Evolutionary conservation across 92 coral and sea anemone genomes (phyloP).

Genomic region (Ricordea florida): DNA sequence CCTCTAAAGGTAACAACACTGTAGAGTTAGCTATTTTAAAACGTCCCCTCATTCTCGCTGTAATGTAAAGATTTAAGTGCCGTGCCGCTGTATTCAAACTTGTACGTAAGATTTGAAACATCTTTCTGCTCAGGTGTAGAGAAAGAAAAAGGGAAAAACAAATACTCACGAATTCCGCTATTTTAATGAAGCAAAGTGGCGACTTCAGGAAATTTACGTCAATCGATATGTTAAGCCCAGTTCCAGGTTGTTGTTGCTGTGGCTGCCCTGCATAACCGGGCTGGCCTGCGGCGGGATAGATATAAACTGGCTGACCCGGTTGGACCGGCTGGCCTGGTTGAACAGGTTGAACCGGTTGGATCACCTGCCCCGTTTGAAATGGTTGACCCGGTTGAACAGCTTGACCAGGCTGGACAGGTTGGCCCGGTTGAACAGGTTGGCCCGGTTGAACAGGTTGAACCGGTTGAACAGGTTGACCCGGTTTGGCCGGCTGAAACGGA

Average conservation of each 20-base stretch:
- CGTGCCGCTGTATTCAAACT: too few relatives aligned
- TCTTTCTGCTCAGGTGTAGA: too few relatives aligned
- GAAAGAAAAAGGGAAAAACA: too few relatives aligned
- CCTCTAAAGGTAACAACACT: too few relatives aligned
- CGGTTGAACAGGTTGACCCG: not conserved
- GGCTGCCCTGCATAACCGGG: too few relatives aligned
- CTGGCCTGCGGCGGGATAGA: too few relatives aligned
- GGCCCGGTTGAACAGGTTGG: not conserved
- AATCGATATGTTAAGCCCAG: not conserved
- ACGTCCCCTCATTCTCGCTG: too few relatives aligned
- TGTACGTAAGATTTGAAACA: too few relatives aligned
- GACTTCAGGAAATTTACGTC: not conserved
- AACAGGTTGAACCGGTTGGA: not conserved
- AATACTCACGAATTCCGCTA: constrained; percentile 22
- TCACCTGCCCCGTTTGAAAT: not conserved
- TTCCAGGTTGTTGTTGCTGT: not conserved
- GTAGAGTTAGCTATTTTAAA: too few relatives aligned
- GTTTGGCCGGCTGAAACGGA: too few relatives aligned
- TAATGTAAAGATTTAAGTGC: too few relatives aligned
- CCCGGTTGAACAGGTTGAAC: not conserved
- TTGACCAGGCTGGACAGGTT: not conserved
- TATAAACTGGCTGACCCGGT: not conserved
- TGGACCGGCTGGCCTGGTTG: too few relatives aligned
- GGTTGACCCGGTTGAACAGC: not conserved
- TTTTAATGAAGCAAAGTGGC: constrained; percentile 6